phyloP scores from a whole-genome alignment of 2,113 vertebrate genomes.

The Sebastes schlegelii region DNA sequence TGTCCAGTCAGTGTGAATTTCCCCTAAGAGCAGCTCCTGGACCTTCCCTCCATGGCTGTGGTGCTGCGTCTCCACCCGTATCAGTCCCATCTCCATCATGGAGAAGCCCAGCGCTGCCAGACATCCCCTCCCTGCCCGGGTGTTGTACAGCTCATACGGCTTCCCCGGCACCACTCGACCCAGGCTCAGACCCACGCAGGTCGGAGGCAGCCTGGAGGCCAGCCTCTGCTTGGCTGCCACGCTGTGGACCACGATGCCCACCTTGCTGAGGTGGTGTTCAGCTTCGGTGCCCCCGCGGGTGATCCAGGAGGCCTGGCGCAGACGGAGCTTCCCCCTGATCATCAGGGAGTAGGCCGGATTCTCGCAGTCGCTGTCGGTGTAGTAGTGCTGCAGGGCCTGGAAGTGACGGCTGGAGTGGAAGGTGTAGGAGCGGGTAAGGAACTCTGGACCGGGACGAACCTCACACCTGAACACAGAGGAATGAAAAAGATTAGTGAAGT shows the following conservation, averaged over 20 bases:
- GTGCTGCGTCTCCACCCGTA: slow-evolving; percentile 85
- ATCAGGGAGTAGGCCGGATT: slow-evolving; percentile 89
- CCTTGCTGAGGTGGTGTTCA: slow-evolving; percentile 89
- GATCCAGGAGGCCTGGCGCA: slow-evolving; percentile 93
- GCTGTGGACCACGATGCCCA: slow-evolving; percentile 90
- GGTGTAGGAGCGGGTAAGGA: slow-evolving; percentile 90
- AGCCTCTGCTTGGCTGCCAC: slow-evolving; percentile 80
- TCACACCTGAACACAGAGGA: slow-evolving; percentile 86
- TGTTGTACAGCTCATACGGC: slow-evolving; percentile 87
- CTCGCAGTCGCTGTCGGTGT: slow-evolving; percentile 86
- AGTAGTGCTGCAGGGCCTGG: slow-evolving; percentile 92
- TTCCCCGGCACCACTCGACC: slow-evolving; percentile 80
- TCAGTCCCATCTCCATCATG: slow-evolving; percentile 90
- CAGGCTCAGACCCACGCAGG: slow-evolving; percentile 78
- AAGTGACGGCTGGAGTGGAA: slow-evolving; percentile 90
- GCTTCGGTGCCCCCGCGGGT: slow-evolving; percentile 89
- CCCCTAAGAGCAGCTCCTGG: slow-evolving; percentile 91
- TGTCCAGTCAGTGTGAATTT: slow-evolving; percentile 88
- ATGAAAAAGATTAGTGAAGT: no score
- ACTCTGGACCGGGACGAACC: slow-evolving; percentile 91
- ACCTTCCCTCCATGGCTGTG: slow-evolving; percentile 80
- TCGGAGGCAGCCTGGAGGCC: slow-evolving; percentile 75
- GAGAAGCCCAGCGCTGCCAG: slow-evolving; percentile 86
- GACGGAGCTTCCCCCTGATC: slow-evolving; percentile 89
- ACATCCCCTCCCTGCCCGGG: slow-evolving; percentile 82